Base-by-base conservation (phyloP, 2,797 vertebrate species). In the Peromyscus attwateri region DNA sequence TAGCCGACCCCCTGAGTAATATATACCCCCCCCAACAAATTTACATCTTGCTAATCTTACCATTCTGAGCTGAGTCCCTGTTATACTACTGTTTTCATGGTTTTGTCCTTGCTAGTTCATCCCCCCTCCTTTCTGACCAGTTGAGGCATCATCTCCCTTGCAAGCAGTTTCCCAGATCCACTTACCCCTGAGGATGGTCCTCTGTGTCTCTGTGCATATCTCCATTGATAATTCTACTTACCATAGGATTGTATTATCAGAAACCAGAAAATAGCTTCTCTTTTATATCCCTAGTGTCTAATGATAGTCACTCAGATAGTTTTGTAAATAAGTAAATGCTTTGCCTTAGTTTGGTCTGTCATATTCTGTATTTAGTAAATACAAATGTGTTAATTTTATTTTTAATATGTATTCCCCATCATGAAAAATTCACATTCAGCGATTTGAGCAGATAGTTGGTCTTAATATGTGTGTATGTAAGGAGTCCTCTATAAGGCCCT, bases 261-360 rank as follows among this genome's bases (percentile, higher is more conserved):
- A 92, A 52, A 62, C 37, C 4, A 82, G 60, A n/a, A 94, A 94
- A 55, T 84, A 71, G 9, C 87, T 3, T 89, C 29, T 34, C 6
- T 87, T 94, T 92, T 81, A 17, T 92, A 82, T 93, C 37, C 31
- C 37, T 75, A 77, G 70, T 87, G 29, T 79, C 23, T 73, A 77
- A 52, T 88, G 37, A 79, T 90, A 87, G 27, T 11, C n/a, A 94
- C 60, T 97, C 81, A 95, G 79, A 94, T 84, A 70, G 70, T 90
- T 97, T 95, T 92, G 19, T 91, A 62, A 95, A 25, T 89, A 91
- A 96, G 19, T 91, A 84, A 94, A 89, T 92, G 8, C 7, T 92
- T 95, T 96, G 49, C 49, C 76, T 96, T 96, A 89, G 84, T 68
- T 79, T 87, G 17, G 3, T 77, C 46, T 94, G 66, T 87, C 5